Percentiles rank a stretch among this genome's conserved stretches.
These are phyloP conservation scores for Hormaphis cornu DNA, from an alignment of 1,140 invertebrate species.

Conservation along the genomic window DNA sequence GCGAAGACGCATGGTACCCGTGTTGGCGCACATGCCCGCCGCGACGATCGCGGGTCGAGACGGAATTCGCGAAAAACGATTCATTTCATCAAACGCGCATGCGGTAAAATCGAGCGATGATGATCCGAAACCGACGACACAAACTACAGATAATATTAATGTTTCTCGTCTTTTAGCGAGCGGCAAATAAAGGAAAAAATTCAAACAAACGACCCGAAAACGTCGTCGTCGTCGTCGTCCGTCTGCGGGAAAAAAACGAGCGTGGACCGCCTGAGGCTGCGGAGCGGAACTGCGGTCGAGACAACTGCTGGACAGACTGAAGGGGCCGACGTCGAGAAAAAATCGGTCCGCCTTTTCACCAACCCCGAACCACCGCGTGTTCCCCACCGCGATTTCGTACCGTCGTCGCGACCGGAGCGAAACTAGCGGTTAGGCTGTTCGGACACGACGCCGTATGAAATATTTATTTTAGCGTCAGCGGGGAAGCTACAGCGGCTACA, in stretches of 20 bases:
- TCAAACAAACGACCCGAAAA: neutral
- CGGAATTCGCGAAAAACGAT: neutral
- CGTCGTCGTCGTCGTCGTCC: neutral
- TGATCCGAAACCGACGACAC: too few species aligned
- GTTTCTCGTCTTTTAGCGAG: too few species aligned
- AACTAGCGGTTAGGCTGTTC: neutral
- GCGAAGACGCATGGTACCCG: neutral
- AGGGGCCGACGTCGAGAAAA: slow-evolving; percentile 16
- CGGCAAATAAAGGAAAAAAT: neutral
- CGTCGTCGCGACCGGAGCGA: neutral
- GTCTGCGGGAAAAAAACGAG: neutral
- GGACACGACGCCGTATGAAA: neutral
- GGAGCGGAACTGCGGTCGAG: neutral
- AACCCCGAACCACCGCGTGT: slow-evolving; percentile 14
- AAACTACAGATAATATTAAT: too few species aligned
- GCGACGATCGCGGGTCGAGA: too few species aligned
- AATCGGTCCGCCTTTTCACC: slow-evolving; percentile 32
- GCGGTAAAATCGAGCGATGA: too few species aligned
- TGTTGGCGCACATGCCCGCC: neutral
- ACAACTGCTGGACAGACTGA: slow-evolving; percentile 14
- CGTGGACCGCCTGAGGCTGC: neutral
- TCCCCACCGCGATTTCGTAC: neutral
- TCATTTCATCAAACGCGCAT: too few species aligned
- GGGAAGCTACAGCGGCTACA: too few species aligned
- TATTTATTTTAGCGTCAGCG: too few species aligned